Percentiles rank a stretch among this genome's conserved stretches.
Conservation (phyloP, 2,888 invertebrate species). For the Cyrtodaria siliqua region DNA sequence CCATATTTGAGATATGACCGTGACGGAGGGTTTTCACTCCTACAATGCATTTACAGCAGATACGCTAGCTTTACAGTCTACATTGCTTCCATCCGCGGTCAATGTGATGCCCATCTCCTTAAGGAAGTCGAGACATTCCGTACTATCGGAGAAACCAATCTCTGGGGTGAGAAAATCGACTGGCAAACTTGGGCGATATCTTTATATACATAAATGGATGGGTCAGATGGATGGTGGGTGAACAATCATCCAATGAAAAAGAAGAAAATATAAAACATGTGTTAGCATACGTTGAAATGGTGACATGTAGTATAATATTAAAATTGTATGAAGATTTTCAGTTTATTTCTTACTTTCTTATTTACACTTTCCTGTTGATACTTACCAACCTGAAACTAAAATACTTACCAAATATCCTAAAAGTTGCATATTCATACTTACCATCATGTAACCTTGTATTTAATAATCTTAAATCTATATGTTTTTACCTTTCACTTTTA, state of each 20-base stretch:
- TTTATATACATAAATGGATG: conserved; percentile 61
- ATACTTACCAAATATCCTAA: too few species aligned
- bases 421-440: too few species aligned
- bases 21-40: background rate
- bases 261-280: conserved; percentile 63
- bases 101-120: conserved; percentile 91
- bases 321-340: too few species aligned
- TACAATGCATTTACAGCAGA: conserved; percentile 46
- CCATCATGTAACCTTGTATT: too few species aligned
- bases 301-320: too few species aligned
- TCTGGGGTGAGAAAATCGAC: conserved; percentile 94
- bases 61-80: conserved; percentile 93
- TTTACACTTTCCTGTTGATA: background rate
- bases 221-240: conserved; percentile 50
- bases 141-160: conserved; percentile 94
- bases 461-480: too few species aligned
- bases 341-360: too few species aligned
- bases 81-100: conserved; percentile 87
- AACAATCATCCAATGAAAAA: conserved; percentile 72
- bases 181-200: conserved; percentile 97
- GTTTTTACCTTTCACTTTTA: too few species aligned
- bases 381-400: conserved; percentile 25
- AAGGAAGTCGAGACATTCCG: conserved; percentile 95
- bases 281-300: conserved; percentile 34
- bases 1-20: background rate